A percentile compares a stretch with the other conserved stretches of the same genome.
These are phyloP conservation scores for Enteromius paludinosus DNA, from an alignment of 2,797 vertebrate genomes.

Conservation along the genomic window DNA sequence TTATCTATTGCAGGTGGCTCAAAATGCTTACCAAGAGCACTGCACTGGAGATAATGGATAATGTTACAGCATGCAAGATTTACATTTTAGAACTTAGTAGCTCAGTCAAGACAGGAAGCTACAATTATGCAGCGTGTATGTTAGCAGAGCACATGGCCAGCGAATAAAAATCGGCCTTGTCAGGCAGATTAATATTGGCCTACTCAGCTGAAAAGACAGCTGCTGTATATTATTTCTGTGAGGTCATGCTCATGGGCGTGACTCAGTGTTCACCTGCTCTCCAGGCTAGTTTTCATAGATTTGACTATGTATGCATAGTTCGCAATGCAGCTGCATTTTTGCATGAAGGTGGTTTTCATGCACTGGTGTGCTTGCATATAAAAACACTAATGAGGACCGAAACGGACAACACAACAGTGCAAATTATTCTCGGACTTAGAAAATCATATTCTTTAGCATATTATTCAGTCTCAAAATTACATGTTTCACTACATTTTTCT, in stretches of 20 bases:
- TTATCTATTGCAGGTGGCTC: conserved; percentile 70
- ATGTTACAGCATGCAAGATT: conserved; percentile 70
- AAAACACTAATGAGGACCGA: conserved; percentile 7
- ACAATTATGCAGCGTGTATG: conserved; percentile 56
- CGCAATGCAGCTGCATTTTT: conserved; percentile 51
- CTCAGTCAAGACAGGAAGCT: conserved; percentile 51
- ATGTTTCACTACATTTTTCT: neutral
- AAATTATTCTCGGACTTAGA: conserved; percentile 7
- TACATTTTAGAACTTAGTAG: conserved; percentile 67
- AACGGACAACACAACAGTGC: neutral
- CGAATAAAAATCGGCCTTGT: conserved; percentile 57
- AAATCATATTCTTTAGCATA: conserved; percentile 1
- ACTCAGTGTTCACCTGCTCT: conserved; percentile 45
- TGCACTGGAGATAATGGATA: conserved; percentile 67
- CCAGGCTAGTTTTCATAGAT: conserved; percentile 48
- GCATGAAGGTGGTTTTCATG: conserved; percentile 47
- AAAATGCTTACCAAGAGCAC: conserved; percentile 75
- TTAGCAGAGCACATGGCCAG: conserved; percentile 57
- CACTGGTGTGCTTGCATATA: conserved; percentile 21
- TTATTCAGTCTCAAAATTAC: neutral
- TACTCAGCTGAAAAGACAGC: conserved; percentile 58
- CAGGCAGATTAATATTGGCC: conserved; percentile 57
- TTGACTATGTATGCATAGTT: conserved; percentile 44
- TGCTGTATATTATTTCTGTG: conserved; percentile 58
- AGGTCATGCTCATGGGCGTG: conserved; percentile 54